phyloP scores from a whole-genome alignment of 2,113 vertebrate genomes.

The Gymnogyps californianus region DNA sequence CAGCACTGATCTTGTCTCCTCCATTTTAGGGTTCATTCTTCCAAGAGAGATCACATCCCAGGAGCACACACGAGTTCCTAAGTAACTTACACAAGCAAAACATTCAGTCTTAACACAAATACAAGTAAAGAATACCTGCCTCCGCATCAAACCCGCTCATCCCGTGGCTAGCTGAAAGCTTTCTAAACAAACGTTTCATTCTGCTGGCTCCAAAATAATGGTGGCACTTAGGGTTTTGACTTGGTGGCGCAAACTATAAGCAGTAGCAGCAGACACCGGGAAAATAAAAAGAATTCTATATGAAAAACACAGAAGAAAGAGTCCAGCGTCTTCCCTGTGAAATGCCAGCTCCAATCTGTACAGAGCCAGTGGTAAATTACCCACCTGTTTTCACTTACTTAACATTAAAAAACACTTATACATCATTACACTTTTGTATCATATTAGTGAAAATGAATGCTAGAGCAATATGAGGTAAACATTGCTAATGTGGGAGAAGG shows the following conservation, averaged over 20 bases:
- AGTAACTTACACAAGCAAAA: neutral
- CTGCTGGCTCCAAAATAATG: neutral
- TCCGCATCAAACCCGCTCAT: neutral
- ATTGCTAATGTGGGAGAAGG: conserved; percentile 62
- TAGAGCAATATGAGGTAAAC: conserved; percentile 58
- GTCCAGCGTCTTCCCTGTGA: conserved; percentile 2
- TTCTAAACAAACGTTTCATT: neutral
- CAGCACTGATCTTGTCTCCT: neutral
- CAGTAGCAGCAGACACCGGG: neutral
- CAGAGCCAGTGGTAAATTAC: conserved; percentile 57
- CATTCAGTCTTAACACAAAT: neutral
- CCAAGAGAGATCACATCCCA: neutral
- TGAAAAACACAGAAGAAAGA: neutral
- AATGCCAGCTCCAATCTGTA: conserved; percentile 41
- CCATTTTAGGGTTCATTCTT: neutral
- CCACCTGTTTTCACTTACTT: conserved; percentile 79
- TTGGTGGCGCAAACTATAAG: conserved; percentile 13
- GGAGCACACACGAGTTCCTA: neutral
- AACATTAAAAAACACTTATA: conserved; percentile 79
- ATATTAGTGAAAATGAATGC: conserved; percentile 74
- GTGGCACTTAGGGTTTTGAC: neutral
- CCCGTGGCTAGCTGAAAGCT: neutral
- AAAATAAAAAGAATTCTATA: neutral
- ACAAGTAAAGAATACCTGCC: neutral
- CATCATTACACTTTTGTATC: conserved; percentile 74